Evolutionary conservation across 2,113 vertebrate species (phyloP).

Genomic region (Cichladusa arquata): DNA sequence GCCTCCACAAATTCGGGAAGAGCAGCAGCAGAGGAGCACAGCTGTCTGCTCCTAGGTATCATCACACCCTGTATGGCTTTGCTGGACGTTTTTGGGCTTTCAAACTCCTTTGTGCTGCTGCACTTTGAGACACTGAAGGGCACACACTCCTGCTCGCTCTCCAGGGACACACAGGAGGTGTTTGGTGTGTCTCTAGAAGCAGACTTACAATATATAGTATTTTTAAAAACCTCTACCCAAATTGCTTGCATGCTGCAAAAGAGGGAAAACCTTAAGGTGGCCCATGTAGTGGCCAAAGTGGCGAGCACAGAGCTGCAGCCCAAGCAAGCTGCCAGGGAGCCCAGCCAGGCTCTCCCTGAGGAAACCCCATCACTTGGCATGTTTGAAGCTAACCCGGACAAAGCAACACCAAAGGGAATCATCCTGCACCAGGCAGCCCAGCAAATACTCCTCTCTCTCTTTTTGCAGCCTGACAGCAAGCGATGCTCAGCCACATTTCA

Average conservation of each 20-base stretch:
- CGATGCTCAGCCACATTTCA: background rate
- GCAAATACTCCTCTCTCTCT: background rate
- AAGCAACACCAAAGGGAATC: background rate
- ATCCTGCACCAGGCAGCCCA: background rate
- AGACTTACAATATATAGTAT: fast-evolving
- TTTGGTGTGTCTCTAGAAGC: background rate
- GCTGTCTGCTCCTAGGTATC: background rate
- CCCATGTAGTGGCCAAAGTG: background rate
- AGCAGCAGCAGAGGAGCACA: background rate
- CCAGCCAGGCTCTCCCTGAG: background rate
- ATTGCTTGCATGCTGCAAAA: background rate
- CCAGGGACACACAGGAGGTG: background rate
- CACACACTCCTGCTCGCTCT: background rate
- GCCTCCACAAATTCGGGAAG: background rate
- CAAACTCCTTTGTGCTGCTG: background rate
- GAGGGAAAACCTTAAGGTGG: background rate
- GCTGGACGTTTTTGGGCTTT: background rate
- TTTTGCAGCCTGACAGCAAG: background rate
- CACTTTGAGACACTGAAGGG: fast-evolving
- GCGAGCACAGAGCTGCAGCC: background rate
- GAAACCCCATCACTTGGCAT: background rate
- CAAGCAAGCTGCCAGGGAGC: background rate
- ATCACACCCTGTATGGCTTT: background rate
- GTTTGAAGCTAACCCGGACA: background rate
- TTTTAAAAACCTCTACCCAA: background rate